A percentile compares a stretch with the other conserved stretches of the same genome.
phyloP scores from a whole-genome alignment of 2,888 invertebrate species.

The Stegophylla sp. region DNA sequence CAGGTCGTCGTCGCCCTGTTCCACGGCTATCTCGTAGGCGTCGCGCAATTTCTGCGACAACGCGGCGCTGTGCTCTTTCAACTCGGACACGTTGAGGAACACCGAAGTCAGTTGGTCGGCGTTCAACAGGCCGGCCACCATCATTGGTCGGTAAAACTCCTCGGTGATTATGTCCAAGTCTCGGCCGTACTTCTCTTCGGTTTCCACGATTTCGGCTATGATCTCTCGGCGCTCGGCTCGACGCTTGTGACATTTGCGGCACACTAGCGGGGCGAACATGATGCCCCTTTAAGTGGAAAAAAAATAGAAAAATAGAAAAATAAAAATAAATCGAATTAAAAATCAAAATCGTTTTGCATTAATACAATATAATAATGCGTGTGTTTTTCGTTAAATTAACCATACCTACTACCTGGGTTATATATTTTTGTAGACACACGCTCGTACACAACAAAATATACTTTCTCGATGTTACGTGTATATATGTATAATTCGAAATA shows the following conservation, averaged over 20 bases:
- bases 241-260: slow-evolving; percentile 86
- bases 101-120: slow-evolving; percentile 86
- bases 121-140: slow-evolving; percentile 74
- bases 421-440: no score
- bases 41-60: slow-evolving; percentile 86
- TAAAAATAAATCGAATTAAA: no score
- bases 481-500: no score
- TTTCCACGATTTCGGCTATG: slow-evolving; percentile 92
- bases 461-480: no score
- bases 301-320: no score
- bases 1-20: slow-evolving; percentile 74
- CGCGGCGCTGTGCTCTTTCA: slow-evolving; percentile 85
- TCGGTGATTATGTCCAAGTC: slow-evolving; percentile 91
- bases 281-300: slow-evolving; percentile 67
- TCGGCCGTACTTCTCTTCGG: slow-evolving; percentile 92
- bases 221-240: slow-evolving; percentile 91
- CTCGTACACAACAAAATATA: no score
- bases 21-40: slow-evolving; percentile 80
- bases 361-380: no score
- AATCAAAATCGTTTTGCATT: no score
- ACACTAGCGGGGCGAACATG: slow-evolving; percentile 79
- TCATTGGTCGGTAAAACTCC: slow-evolving; percentile 91
- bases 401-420: no score
- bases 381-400: no score
- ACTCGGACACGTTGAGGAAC: slow-evolving; percentile 91